These are phyloP conservation scores for Anseranas semipalmata DNA, from an alignment of 2,113 vertebrate species.

Conservation along the genomic window DNA sequence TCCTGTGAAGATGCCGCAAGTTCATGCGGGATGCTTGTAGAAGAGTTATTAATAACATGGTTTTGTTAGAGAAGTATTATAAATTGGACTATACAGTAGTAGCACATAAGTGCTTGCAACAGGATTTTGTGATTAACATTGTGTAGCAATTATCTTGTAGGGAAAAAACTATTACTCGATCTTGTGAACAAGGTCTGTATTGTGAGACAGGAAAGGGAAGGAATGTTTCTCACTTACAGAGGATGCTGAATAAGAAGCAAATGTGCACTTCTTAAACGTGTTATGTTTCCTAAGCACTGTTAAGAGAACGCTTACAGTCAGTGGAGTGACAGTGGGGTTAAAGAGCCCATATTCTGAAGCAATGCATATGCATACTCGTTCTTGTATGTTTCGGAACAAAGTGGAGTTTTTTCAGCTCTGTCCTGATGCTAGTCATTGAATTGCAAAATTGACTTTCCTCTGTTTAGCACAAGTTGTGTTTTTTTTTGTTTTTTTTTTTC, in stretches of 20 bases:
- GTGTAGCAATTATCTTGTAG: not conserved
- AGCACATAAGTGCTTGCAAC: not conserved
- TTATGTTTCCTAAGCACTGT: not conserved
- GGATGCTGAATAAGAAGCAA: not conserved
- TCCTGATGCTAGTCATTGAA: not conserved
- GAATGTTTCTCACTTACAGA: not conserved
- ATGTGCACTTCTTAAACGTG: not conserved
- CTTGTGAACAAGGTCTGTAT: not conserved
- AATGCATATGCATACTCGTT: accelerated
- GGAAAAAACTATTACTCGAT: not conserved
- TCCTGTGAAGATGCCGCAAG: not conserved
- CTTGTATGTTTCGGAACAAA: not conserved
- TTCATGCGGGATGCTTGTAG: not conserved
- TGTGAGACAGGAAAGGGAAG: not conserved
- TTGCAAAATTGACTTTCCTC: not conserved
- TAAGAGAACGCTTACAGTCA: not conserved
- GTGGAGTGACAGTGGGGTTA: not conserved
- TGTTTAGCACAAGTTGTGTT: not conserved
- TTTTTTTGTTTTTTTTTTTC: not conserved
- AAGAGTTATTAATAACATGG: not conserved
- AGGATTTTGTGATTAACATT: not conserved
- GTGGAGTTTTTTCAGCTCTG: not conserved
- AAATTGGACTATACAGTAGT: not conserved
- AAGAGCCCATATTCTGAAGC: not conserved
- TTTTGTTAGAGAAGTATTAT: not conserved